Evolutionary conservation across 2,797 vertebrate genomes (phyloP).

Genomic region (Columba guinea): DNA sequence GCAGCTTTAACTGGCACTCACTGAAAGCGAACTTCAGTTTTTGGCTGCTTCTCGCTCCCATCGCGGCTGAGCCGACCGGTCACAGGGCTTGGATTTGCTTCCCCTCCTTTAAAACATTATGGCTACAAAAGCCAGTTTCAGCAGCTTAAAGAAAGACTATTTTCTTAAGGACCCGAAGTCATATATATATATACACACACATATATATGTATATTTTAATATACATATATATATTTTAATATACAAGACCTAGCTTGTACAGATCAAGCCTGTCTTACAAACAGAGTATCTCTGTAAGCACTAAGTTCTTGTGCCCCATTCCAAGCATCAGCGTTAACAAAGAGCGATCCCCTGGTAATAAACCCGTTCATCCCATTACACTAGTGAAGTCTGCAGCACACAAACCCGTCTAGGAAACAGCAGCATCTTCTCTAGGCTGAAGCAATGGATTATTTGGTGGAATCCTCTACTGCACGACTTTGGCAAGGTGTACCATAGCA

Average conservation of each 20-base stretch:
- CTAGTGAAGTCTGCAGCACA: neutral
- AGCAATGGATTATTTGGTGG: neutral
- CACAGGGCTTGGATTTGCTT: neutral
- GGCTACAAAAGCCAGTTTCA: neutral
- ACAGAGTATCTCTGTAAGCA: neutral
- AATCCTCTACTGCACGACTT: neutral
- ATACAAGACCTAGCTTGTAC: neutral
- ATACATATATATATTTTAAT: neutral
- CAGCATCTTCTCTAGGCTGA: neutral
- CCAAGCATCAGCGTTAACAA: neutral
- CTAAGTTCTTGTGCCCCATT: neutral
- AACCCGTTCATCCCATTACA: neutral
- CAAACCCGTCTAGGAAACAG: neutral
- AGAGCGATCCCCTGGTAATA: neutral
- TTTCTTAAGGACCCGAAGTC: neutral
- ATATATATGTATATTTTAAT: no score
- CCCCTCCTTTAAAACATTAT: neutral
- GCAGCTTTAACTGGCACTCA: neutral
- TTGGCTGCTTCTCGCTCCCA: neutral
- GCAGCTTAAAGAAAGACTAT: neutral
- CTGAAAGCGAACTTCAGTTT: neutral
- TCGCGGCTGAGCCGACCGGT: neutral
- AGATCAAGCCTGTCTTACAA: neutral
- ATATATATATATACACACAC: neutral
- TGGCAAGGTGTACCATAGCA: neutral